Evolutionary conservation across 2,888 invertebrate species (phyloP).

Genomic region (Sminthurinus aureus): DNA sequence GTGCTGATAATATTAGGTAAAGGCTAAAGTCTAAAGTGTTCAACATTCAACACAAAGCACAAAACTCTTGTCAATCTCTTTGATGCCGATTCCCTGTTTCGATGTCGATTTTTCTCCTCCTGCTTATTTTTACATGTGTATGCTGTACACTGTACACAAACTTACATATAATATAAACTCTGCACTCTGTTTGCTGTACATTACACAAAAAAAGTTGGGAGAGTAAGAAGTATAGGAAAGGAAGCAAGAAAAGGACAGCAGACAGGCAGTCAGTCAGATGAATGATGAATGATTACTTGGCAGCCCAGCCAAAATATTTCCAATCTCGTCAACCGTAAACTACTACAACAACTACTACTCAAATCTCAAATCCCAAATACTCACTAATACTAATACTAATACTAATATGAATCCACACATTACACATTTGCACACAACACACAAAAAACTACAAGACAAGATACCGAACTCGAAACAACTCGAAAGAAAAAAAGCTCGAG

Average conservation of each 20-base stretch:
- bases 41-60: too few relatives aligned
- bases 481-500: neutral
- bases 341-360: conserved; percentile 3
- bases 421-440: too few relatives aligned
- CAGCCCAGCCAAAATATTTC: conserved; percentile 42
- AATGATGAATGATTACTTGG: conserved; percentile 47
- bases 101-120: neutral
- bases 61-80: too few relatives aligned
- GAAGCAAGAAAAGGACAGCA: neutral
- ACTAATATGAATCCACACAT: too few relatives aligned
- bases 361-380: neutral
- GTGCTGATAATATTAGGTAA: too few relatives aligned
- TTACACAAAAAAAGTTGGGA: neutral
- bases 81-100: too few relatives aligned
- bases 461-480: too few relatives aligned
- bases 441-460: too few relatives aligned
- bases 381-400: neutral
- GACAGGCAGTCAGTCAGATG: conserved; percentile 30
- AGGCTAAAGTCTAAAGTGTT: too few relatives aligned
- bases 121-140: neutral
- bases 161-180: too few relatives aligned
- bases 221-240: neutral
- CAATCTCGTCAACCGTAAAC: conserved; percentile 36
- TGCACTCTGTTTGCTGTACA: too few relatives aligned
- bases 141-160: too few relatives aligned